Percentiles rank a stretch among this genome's conserved stretches.
Evolutionary conservation across 2,113 vertebrate genomes (phyloP).

Genomic region (Alouatta palliata): DNA sequence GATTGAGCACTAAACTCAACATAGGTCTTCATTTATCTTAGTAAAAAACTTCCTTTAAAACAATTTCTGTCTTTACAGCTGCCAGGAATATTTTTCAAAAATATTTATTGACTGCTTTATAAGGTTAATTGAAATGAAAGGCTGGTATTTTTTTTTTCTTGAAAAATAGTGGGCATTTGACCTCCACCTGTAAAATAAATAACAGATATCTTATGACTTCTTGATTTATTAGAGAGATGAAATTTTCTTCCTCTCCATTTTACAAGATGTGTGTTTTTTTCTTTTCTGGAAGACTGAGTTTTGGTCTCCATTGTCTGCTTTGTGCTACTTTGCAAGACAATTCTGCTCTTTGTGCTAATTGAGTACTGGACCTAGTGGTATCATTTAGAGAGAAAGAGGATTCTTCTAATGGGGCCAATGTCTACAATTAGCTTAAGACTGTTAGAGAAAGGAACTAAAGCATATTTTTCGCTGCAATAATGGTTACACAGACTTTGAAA

Average conservation of each 20-base stretch:
- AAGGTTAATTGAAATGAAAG: conserved; percentile 72
- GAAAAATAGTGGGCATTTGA: conserved; percentile 60
- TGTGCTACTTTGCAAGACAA: neutral
- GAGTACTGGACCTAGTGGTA: neutral
- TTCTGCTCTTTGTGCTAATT: neutral
- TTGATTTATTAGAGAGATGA: conserved; percentile 43
- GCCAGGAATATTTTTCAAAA: conserved; percentile 66
- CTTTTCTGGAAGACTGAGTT: neutral
- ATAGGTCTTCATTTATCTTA: conserved; percentile 25
- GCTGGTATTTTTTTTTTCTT: neutral
- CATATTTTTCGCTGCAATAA: neutral
- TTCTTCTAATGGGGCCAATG: neutral
- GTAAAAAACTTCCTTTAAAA: conserved; percentile 33
- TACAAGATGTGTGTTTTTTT: neutral
- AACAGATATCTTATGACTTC: conserved; percentile 22
- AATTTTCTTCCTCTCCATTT: neutral
- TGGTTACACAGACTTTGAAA: neutral
- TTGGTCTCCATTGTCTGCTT: neutral
- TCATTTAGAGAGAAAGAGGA: neutral
- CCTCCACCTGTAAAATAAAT: conserved; percentile 53
- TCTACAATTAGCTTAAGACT: neutral
- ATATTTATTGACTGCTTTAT: conserved; percentile 54
- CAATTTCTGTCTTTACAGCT: neutral
- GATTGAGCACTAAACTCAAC: neutral
- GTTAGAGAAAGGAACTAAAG: neutral